Percentiles rank a stretch among this genome's conserved stretches.
phyloP scores from a whole-genome alignment of 2,888 invertebrate species.

The Phorcus lineatus region DNA sequence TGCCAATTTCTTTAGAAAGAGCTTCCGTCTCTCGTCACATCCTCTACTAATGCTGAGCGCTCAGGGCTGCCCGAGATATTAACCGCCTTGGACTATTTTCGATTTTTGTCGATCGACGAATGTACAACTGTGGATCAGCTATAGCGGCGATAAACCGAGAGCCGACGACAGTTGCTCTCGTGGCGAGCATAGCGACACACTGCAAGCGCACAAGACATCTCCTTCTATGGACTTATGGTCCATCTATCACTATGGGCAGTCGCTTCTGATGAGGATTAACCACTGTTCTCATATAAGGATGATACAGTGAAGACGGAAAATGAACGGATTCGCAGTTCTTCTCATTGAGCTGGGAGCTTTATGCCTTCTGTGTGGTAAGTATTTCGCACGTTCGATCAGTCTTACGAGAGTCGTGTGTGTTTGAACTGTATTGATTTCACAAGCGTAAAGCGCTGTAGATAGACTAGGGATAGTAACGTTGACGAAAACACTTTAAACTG shows the following conservation, averaged over 20 bases:
- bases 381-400: too few species aligned
- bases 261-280: neutral
- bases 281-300: neutral
- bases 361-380: neutral
- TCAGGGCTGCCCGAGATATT: neutral
- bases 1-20: neutral
- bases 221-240: neutral
- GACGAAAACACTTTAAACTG: too few species aligned
- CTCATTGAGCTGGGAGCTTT: neutral
- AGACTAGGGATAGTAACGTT: too few species aligned
- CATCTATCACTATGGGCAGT: neutral
- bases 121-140: neutral
- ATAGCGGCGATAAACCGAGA: neutral
- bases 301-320: neutral
- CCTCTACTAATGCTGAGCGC: neutral
- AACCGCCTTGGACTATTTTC: neutral
- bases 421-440: too few species aligned
- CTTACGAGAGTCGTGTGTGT: too few species aligned
- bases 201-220: neutral
- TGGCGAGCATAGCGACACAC: neutral
- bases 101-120: conserved; percentile 7
- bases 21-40: neutral
- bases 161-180: neutral
- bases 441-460: too few species aligned
- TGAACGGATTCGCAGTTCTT: neutral